phyloP scores from a whole-genome alignment of 2,797 vertebrate genomes.

The Cirrhinus molitorella region DNA sequence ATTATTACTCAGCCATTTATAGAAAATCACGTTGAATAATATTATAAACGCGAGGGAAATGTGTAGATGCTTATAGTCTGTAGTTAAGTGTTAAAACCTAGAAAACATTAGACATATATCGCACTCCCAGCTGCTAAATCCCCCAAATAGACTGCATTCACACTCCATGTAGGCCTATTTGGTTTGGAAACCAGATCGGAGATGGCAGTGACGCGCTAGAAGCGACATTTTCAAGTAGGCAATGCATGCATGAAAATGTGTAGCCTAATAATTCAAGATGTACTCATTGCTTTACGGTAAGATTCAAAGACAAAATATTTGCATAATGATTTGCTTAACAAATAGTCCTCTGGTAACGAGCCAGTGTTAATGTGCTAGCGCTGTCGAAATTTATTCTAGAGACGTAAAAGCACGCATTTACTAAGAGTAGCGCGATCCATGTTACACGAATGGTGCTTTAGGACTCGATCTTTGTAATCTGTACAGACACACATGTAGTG shows the following conservation, averaged over 20 bases:
- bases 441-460: conserved; percentile 41
- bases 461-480: conserved; percentile 31
- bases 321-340: conserved; percentile 5
- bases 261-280: conserved; percentile 28
- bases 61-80: conserved; percentile 43
- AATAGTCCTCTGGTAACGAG: neutral
- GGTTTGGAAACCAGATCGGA: neutral
- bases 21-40: neutral
- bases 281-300: conserved; percentile 31
- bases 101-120: conserved; percentile 45
- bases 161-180: conserved; percentile 7
- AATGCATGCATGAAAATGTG: conserved; percentile 42
- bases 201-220: neutral
- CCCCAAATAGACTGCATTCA: conserved; percentile 33
- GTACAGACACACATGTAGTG: conserved; percentile 36
- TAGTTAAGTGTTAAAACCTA: conserved; percentile 54
- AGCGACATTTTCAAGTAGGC: neutral
- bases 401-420: conserved; percentile 8
- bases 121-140: conserved; percentile 39
- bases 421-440: neutral
- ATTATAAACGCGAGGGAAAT: conserved; percentile 30
- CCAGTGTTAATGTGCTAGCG: conserved; percentile 33
- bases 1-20: conserved; percentile 30
- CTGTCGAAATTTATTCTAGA: conserved; percentile 12
- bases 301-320: neutral